Evolutionary conservation across 2,113 vertebrate genomes (phyloP).

Genomic region (Xyrauchen texanus): DNA sequence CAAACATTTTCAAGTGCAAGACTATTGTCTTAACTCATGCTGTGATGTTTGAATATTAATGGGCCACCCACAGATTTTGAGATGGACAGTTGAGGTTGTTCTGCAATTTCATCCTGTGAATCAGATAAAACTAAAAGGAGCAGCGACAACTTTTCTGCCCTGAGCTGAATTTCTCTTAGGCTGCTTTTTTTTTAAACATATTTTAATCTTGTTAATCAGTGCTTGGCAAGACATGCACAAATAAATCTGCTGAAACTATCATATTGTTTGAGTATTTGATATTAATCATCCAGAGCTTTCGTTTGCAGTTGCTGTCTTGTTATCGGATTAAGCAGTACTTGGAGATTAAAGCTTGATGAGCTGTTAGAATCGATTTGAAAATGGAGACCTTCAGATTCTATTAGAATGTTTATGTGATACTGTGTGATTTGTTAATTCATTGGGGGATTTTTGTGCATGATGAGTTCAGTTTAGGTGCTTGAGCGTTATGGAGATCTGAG

Average conservation of each 20-base stretch:
- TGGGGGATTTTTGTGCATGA: background rate
- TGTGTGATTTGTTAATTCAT: background rate
- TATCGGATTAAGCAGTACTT: slow-evolving; percentile 10
- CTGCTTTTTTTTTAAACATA: too few species aligned
- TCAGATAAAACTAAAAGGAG: too few species aligned
- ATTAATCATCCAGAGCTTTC: slow-evolving; percentile 19
- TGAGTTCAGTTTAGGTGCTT: too few species aligned
- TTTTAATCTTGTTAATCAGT: background rate
- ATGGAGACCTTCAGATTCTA: background rate
- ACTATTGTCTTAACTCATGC: too few species aligned
- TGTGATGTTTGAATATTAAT: too few species aligned
- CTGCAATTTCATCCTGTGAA: too few species aligned
- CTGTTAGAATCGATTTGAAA: slow-evolving; percentile 2
- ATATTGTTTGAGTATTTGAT: slow-evolving; percentile 14
- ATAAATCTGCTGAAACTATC: slow-evolving; percentile 1
- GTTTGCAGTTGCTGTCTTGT: slow-evolving; percentile 22
- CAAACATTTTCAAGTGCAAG: too few species aligned
- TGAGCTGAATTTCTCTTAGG: too few species aligned
- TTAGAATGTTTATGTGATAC: too few species aligned
- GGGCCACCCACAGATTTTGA: too few species aligned
- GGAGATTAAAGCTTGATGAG: slow-evolving; percentile 9
- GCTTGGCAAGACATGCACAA: slow-evolving; percentile 1
- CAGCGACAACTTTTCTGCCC: too few species aligned
- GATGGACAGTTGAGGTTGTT: background rate
- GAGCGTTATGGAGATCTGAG: background rate